Percentiles rank a stretch among this genome's conserved stretches.
phyloP scores from a whole-genome alignment of 2,797 vertebrate genomes.

The Enteromius fasciolatus region DNA sequence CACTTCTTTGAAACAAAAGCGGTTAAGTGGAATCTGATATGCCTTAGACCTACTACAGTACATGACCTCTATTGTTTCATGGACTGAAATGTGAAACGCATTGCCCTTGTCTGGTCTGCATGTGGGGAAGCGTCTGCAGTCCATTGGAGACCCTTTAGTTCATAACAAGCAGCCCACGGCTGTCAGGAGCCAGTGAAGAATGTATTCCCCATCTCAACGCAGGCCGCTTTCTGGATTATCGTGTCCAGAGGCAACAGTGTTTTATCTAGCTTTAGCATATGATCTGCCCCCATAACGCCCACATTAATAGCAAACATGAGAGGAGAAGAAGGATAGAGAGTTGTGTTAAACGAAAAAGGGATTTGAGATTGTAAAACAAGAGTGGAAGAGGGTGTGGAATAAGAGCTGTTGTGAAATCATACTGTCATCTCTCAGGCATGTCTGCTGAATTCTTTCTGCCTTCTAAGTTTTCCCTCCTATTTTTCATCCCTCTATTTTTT shows the following conservation, averaged over 20 bases:
- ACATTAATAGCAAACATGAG: conserved; percentile 15
- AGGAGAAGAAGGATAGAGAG: conserved; percentile 33
- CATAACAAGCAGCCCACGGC: conserved; percentile 35
- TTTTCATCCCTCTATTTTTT: conserved; percentile 49
- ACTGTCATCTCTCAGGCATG: conserved; percentile 59
- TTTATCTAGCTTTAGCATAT: conserved; percentile 23
- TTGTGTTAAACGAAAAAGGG: background rate
- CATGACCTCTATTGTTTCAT: conserved; percentile 27
- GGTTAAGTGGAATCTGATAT: conserved; percentile 3
- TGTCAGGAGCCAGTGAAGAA: conserved; percentile 38
- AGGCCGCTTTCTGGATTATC: conserved; percentile 20
- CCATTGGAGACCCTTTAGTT: conserved; percentile 21
- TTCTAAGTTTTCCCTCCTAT: conserved; percentile 14
- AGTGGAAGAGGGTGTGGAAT: conserved; percentile 42
- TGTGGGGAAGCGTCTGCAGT: conserved; percentile 27
- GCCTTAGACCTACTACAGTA: background rate
- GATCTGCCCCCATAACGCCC: background rate
- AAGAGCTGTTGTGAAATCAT: conserved; percentile 48
- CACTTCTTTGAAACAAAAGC: background rate
- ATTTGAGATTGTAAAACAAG: conserved; percentile 24
- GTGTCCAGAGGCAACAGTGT: conserved; percentile 21
- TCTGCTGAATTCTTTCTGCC: conserved; percentile 36
- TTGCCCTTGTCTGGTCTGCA: conserved; percentile 40
- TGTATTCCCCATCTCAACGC: conserved; percentile 29
- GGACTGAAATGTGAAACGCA: conserved; percentile 39